Percentiles rank a stretch among this genome's conserved stretches.
These are phyloP conservation scores for Chaetogeoica ovagalla DNA, from an alignment of 2,888 invertebrate species.

Conservation along the genomic window DNA sequence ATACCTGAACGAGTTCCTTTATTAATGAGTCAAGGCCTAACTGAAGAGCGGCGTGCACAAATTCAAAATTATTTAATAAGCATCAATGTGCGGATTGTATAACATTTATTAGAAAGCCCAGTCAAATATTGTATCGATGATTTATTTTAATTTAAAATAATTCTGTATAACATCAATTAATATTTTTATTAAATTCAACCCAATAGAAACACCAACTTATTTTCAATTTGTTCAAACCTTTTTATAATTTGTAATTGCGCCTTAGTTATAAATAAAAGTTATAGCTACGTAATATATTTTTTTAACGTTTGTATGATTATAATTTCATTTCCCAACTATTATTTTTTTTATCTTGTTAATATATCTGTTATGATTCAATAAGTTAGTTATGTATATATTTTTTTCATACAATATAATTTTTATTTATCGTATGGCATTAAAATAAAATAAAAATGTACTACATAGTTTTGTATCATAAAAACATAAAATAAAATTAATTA, in stretches of 20 bases:
- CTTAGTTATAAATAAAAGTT: no score
- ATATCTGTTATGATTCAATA: background rate
- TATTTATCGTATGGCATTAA: no score
- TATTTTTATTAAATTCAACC: no score
- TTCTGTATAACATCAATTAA: no score
- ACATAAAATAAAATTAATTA: no score
- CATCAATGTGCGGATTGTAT: conserved; percentile 39
- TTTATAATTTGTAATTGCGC: no score
- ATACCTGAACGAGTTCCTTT: conserved; percentile 40
- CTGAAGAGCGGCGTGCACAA: conserved; percentile 37
- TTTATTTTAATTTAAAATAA: background rate
- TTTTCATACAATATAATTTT: background rate
- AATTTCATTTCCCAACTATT: background rate
- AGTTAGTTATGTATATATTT: background rate
- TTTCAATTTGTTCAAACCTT: no score
- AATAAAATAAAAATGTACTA: no score
- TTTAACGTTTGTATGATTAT: background rate
- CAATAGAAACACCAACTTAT: no score
- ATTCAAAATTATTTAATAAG: conserved; percentile 46
- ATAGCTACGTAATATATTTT: no score
- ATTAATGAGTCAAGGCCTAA: conserved; percentile 41
- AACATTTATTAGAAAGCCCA: background rate
- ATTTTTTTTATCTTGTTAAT: conserved; percentile 12
- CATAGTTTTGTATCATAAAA: no score
- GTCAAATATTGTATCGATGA: background rate